Percentiles rank a stretch among this genome's conserved stretches.
Evolutionary conservation across 2,113 vertebrate species (phyloP).

Genomic region (Tympanuchus pallidicinctus): DNA sequence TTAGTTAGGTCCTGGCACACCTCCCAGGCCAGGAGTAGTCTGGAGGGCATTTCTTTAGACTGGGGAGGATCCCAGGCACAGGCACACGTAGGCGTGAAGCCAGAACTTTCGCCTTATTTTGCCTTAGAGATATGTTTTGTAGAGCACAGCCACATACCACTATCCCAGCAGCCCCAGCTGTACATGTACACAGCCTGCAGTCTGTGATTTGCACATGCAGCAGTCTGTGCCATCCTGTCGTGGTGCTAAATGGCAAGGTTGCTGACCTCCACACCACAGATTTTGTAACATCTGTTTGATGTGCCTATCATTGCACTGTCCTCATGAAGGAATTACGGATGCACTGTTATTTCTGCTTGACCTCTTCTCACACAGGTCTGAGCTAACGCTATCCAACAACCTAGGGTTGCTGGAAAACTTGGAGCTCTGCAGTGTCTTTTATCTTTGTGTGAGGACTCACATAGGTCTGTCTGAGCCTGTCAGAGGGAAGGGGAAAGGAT

Average conservation of each 20-base stretch:
- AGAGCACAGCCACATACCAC: rapidly evolving
- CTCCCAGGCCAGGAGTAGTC: background rate
- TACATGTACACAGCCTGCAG: rapidly evolving
- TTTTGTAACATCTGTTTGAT: background rate
- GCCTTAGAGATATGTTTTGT: rapidly evolving
- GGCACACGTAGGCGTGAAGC: background rate
- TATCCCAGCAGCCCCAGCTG: background rate
- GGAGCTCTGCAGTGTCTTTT: background rate
- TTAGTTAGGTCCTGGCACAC: rapidly evolving
- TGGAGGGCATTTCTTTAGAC: background rate
- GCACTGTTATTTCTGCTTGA: background rate
- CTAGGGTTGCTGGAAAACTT: background rate
- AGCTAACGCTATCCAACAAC: background rate
- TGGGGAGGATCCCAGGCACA: background rate
- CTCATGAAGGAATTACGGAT: background rate
- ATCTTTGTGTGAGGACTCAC: background rate
- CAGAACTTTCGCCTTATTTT: background rate
- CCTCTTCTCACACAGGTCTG: background rate
- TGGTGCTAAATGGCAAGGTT: background rate
- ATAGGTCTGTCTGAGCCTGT: background rate
- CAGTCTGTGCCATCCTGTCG: background rate
- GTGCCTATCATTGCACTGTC: background rate
- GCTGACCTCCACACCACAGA: background rate
- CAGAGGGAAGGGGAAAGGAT: background rate
- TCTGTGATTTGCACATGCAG: background rate